Base-by-base conservation (phyloP, 1,140 invertebrate genomes). In the Dendrolimus kikuchii region DNA sequence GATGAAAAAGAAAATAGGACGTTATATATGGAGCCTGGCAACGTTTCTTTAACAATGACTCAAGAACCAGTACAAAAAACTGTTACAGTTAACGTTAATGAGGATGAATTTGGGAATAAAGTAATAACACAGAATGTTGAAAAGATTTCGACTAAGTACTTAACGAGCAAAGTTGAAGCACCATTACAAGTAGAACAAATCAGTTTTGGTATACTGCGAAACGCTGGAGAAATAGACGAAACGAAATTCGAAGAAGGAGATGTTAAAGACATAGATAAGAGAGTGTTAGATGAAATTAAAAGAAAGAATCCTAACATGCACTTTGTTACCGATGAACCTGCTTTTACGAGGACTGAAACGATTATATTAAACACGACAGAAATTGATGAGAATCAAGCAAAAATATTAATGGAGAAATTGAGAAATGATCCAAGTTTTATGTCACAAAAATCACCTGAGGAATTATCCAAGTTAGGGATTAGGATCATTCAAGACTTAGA, bases 101-200 rank as follows among this genome's bases (percentile, higher is more conserved):
- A 88, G 70, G 87, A 88, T 59, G 85, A 85, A 67, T 86, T 77
- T 52, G 87, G 86, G 5, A 88, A 88, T 47, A 87, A 87, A 77
- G 74, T 88, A 4, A 85, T 88, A 8, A 88, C 81, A 42, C 86
- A 87, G 67, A 88, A 88, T 51, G 75, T 88, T 23, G 87, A 88
- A 65, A 77, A 87, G 62, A 58, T 82, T 50, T 78, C 77, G 37
- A 86, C 78, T 5, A 73, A 81, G 61, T 80, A 87, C 51, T 64
- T 85, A 7, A 80, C 81, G 38, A 66, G 69, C 1, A 83, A 73
- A 64, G 71, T 71, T 5, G 78, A 87, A 62, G 79, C 76, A 4
- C 86, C 86, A 3, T 61, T 88, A 54, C 83, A 88, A 74, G 73
- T 87, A 5, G 82, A 88, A 76, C 82, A 88, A 61, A 71, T 86